Percentiles rank a stretch among this genome's conserved stretches.
phyloP scores from a whole-genome alignment of 2,113 vertebrate genomes.

The Odobenus rosmarus region DNA sequence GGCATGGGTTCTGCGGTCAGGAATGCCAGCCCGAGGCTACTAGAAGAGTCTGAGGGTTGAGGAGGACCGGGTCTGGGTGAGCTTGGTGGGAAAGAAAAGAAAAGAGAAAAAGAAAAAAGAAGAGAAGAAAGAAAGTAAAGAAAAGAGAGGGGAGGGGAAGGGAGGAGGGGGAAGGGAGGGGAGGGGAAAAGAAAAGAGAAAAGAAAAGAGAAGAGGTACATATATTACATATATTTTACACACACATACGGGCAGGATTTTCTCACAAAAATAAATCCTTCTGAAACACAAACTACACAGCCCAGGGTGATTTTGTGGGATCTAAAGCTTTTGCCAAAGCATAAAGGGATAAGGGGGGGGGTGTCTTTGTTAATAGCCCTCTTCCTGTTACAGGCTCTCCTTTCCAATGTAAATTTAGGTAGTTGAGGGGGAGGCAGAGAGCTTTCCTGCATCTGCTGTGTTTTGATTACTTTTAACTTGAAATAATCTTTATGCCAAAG shows the following conservation, averaged over 20 bases:
- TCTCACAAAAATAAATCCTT: slow-evolving; percentile 4
- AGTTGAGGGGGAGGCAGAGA: not conserved
- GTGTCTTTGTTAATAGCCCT: not conserved
- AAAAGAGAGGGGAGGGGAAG: too few relatives aligned
- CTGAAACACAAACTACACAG: not conserved
- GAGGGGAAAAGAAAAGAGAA: too few relatives aligned
- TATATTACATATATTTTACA: not conserved
- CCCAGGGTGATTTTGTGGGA: not conserved
- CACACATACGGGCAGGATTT: not conserved
- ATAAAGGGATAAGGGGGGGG: not conserved
- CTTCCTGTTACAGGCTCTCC: not conserved
- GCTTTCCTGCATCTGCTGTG: not conserved
- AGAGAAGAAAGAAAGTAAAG: fast-evolving
- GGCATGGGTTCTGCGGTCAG: not conserved
- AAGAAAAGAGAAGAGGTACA: not conserved
- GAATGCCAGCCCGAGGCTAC: not conserved
- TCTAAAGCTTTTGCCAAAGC: not conserved
- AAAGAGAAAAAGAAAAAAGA: not conserved
- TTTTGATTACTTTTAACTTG: not conserved
- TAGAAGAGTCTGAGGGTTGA: not conserved
- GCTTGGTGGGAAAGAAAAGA: not conserved
- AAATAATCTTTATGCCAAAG: not conserved
- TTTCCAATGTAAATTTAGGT: not conserved
- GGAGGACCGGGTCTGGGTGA: not conserved
- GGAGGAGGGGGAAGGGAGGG: too few relatives aligned